Base-by-base conservation (phyloP, 2,888 invertebrate species). In the Iselma pallidipennis region DNA sequence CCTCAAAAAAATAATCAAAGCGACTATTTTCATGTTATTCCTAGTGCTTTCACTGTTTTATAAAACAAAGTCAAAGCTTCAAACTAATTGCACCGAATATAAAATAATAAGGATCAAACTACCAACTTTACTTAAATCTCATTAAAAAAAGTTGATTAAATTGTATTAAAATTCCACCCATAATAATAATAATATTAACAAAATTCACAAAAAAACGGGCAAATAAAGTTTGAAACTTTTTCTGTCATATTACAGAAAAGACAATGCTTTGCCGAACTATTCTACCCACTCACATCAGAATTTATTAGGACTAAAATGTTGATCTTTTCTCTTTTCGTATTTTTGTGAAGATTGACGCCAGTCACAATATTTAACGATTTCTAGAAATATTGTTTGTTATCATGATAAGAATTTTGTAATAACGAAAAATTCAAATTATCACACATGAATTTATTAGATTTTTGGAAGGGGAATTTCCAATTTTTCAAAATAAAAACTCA, bases 1-100 rank as follows among this genome's bases (percentile, higher is more conserved):
- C 23, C 45, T 26, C 33, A 33, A 28, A 52, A n/a, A n/a, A 52
- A 29, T 52, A 29, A 52, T 52, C 31, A 52, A 52, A 52, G 28
- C 23, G 28, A 28, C 19, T 14, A 28, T 28, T n/a, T 26, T 12
- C 1, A 31, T 12, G 7, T 31, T 52, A 12, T n/a, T 21, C 7
- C 16, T 3, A n/a, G 31, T 5, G 7, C 26, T 52, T 21, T 10
- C 5, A 45, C 12, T 23, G 23, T 42, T 45, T 45, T 12, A 12
- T n/a, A 45, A 12, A 45, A 45, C 12, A 45, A 45, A n/a, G 52
- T 10, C 16, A 23, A 2, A 29, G 2, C 52, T 52, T 52, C 10
- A 21, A 7, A 52, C 19, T 52, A 52, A 52, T 52, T 52, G 52
- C 12, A 10, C 29, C 21, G 19, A 19, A 16, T 19, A 31, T 14